Evolutionary conservation across 2,888 invertebrate species (phyloP), one percentile per base, ranked within the genome.

Genomic region (Hydropsyche betteni): DNA sequence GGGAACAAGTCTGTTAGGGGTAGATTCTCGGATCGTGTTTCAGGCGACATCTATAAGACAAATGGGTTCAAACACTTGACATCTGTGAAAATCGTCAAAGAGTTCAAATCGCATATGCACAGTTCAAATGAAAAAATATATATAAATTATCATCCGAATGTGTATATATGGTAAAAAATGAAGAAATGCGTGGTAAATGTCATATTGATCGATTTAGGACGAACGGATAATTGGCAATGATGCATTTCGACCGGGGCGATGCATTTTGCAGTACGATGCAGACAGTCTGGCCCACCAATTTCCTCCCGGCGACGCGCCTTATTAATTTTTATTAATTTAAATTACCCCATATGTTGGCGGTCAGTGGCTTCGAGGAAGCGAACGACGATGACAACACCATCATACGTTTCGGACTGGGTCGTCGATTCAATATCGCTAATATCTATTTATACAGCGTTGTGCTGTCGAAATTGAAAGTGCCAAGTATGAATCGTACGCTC

Each of bases 201-300:
- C 70, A 70, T 52, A 70, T 70, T 70, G 70, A 70, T 70, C 44
- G 70, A 36, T 69, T 69, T 12, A 61, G 7, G 33, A 61, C 61
- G 24, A 61, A 10, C 10, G 44, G 44, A 44, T 44, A 44, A 44
- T 44, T 44, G 44, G 10, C 44, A 10, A 44, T 44, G 36, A 64
- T 64, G 64, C 38, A 64, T 64, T 64, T 64, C 1, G 61, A 61
- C 6, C 14, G n/a, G 61, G 61, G 33, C 34, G 64, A 36, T 64
- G 64, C 64, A 64, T 55, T 55, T 55, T 38, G 10, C 44, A 10
- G 12, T 24, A 24, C 2, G 24, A 2, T 8, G 5, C 76, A 71
- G 52, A 69, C 72, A 69, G 74, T 78, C 76, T 78, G 76, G 74
- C 69, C 72, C 52, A 55, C 68, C 72, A 78, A 76, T 74, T 72